Evolutionary conservation across 1,140 invertebrate genomes (phyloP).

Genomic region (Drosophila sproati): DNA sequence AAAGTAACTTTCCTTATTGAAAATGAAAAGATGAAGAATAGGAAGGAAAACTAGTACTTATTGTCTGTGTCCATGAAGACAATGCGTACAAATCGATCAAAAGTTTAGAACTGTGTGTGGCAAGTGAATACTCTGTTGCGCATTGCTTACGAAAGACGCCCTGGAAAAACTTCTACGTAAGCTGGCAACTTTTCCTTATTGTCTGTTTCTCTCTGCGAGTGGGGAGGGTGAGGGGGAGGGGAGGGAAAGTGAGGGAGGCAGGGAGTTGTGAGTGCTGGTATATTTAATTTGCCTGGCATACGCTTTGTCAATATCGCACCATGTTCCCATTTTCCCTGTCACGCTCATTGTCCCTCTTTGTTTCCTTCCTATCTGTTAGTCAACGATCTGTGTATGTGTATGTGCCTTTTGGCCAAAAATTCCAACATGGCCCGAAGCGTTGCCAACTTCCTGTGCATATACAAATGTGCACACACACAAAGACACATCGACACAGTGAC

Average conservation of each 20-base stretch:
- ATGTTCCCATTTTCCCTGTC: constrained; percentile 11
- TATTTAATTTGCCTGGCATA: constrained; percentile 78
- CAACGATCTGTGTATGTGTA: constrained; percentile 18
- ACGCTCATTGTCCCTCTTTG: background rate
- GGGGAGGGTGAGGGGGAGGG: background rate
- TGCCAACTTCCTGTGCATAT: constrained; percentile 69
- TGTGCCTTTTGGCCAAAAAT: constrained; percentile 48
- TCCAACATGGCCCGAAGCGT: constrained; percentile 66
- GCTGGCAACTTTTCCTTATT: constrained; percentile 59
- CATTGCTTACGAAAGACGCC: constrained; percentile 6
- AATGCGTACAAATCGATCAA: constrained; percentile 68
- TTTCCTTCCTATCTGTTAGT: background rate
- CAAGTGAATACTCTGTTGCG: constrained; percentile 21
- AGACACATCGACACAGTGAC: constrained; percentile 22
- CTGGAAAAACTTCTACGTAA: constrained; percentile 61
- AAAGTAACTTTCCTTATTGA: constrained; percentile 16
- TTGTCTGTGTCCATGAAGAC: constrained; percentile 52
- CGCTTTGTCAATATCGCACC: constrained; percentile 76
- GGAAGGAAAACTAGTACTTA: background rate
- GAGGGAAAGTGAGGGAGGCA: constrained; percentile 6
- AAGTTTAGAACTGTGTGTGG: constrained; percentile 27
- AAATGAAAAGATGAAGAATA: background rate
- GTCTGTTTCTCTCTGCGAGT: constrained; percentile 44
- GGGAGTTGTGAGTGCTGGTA: constrained; percentile 53
- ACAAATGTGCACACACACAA: constrained; percentile 21